Evolutionary conservation across 2,888 invertebrate species (phyloP).

Genomic region (Magallana nippona): DNA sequence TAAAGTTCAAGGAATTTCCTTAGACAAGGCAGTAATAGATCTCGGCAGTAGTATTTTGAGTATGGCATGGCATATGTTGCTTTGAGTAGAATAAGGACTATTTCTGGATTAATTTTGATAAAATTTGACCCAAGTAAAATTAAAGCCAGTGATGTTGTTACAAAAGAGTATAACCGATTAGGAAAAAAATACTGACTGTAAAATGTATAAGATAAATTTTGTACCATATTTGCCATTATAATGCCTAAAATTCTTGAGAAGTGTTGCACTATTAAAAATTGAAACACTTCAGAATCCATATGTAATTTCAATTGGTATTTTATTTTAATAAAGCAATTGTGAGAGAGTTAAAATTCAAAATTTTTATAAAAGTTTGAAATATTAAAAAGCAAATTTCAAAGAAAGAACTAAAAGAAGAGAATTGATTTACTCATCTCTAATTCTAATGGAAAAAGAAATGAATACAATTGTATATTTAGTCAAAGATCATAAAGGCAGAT

Average conservation of each 20-base stretch:
- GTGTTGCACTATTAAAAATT: no score
- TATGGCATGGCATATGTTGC: constrained; percentile 51
- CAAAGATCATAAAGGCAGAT: no score
- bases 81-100: constrained; percentile 40
- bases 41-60: constrained; percentile 45
- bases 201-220: neutral
- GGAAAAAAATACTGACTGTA: neutral
- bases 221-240: neutral
- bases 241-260: neutral
- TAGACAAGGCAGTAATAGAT: constrained; percentile 35
- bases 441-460: no score
- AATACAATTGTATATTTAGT: neutral
- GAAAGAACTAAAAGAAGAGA: no score
- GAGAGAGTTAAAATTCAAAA: no score
- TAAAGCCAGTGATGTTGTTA: constrained; percentile 25
- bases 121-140: constrained; percentile 31
- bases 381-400: no score
- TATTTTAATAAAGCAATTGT: no score
- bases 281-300: no score
- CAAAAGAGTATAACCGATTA: constrained; percentile 34
- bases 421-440: no score
- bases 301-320: no score
- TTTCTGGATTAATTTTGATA: constrained; percentile 23
- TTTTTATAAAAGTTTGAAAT: no score
- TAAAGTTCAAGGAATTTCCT: constrained; percentile 48